Evolutionary conservation across 2,797 vertebrate genomes (phyloP), one percentile per base, ranked within the genome.

Genomic region (Dallia pectoralis): DNA sequence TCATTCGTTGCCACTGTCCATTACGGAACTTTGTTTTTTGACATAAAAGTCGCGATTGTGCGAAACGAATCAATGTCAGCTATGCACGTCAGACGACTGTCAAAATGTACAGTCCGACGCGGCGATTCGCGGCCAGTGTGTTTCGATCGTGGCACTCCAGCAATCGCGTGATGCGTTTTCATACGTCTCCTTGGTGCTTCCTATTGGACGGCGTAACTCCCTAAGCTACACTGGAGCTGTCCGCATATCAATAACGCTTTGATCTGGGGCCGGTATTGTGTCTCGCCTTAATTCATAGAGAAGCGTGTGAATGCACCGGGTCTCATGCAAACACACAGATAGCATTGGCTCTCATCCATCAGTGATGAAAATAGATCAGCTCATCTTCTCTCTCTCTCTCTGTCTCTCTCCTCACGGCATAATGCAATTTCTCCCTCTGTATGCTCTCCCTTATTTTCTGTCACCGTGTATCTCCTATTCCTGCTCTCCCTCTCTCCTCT

Each of bases 311-410:
- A 7, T 25, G 29, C 29, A 70, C 12, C 27, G 12, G 25, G 72
- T 66, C 22, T 11, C 75, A 72, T 79, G 75, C 68, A 68, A 77
- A 79, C 56, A 70, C 36, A 62, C 70, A 78, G 70, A 66, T 18
- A 56, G 22, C 48, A 18, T 19, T 9, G 27, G 62, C 63, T 78
- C 67, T 22, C 27, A 72, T 76, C 71, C 68, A 40, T 65, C 19
- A 27, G 29, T 76, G 71, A 77, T 74, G 32, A 68, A 82, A 81
- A 80, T 82, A 81, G 75, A 79, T 76, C 71, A 56, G 9, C 70
- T n/a, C n/a, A n/a, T n/a, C 63, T 33, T 66, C 62, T 66, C 63
- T 36, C 61, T 63, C 0, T 22, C 51, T 16, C 29, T 67, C 77
- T 7, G 67, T 47, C 69, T 72, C 51, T 18, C 62, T 70, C 32